A percentile compares a stretch with the other conserved stretches of the same genome.
Conservation (phyloP, 2,113 vertebrate genomes). For the Lycaon pictus region DNA sequence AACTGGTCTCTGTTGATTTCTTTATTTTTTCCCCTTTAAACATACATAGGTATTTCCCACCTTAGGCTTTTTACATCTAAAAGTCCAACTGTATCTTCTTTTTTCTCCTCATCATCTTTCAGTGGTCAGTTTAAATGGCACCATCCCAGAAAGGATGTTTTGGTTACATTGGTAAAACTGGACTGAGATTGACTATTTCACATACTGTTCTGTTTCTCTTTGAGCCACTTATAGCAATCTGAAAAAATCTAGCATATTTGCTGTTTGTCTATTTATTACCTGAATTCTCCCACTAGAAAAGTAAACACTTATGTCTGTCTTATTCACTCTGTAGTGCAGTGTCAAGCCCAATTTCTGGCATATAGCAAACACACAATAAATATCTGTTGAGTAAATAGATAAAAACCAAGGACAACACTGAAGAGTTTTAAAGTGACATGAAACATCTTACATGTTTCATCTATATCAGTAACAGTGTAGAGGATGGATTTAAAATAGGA, state of each 20-base stretch:
- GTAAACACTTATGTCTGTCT: background rate
- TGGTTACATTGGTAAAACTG: background rate
- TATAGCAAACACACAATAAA: background rate
- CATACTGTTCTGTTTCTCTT: background rate
- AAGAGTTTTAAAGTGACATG: background rate
- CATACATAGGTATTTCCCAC: background rate
- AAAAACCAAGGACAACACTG: background rate
- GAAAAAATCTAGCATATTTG: background rate
- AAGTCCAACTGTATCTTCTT: background rate
- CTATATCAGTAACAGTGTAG: background rate
- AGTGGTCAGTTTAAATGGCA: background rate
- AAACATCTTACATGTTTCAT: background rate
- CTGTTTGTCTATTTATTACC: background rate
- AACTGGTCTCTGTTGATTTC: background rate
- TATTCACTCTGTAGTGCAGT: background rate
- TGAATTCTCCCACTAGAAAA: background rate
- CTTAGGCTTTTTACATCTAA: background rate
- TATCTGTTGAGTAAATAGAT: background rate
- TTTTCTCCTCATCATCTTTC: background rate
- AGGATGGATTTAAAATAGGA: background rate
- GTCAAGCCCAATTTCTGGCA: background rate
- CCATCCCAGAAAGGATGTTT: background rate
- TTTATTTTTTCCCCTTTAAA: background rate
- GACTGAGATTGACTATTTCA: background rate
- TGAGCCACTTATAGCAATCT: background rate